Percentiles rank a stretch among this genome's conserved stretches.
phyloP scores from a whole-genome alignment of 2,113 vertebrate species.

The Cyphomyrus plagiostoma region DNA sequence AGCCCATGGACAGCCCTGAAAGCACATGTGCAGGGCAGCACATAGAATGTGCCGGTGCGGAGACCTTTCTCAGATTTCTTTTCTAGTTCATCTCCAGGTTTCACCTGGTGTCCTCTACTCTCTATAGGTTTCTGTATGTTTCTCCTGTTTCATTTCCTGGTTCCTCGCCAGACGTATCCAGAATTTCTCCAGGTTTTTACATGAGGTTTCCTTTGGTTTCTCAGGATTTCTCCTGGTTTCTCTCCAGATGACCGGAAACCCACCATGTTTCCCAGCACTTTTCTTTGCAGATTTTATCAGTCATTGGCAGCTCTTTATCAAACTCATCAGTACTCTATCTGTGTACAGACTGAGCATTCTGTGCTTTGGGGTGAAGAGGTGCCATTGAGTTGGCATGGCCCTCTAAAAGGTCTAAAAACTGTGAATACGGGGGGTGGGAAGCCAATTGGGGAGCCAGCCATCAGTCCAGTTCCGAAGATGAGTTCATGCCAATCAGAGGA shows the following conservation, averaged over 20 bases:
- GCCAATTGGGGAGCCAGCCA: slow-evolving; percentile 22
- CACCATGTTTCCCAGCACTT: not conserved
- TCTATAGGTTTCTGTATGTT: not conserved
- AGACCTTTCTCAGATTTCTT: not conserved
- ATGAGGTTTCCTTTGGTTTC: not conserved
- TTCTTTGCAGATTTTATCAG: not conserved
- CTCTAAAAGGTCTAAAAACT: slow-evolving; percentile 35
- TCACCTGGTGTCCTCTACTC: not conserved
- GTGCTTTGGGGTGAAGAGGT: not conserved
- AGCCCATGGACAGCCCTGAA: not conserved
- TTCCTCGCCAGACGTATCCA: not conserved
- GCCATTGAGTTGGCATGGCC: not conserved
- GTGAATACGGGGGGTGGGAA: slow-evolving; percentile 20
- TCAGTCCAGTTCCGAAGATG: slow-evolving; percentile 55
- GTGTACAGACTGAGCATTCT: not conserved
- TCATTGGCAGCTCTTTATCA: not conserved
- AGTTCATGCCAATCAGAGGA: slow-evolving; percentile 65
- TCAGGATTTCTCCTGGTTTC: not conserved
- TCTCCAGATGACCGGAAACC: not conserved
- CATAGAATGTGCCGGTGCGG: not conserved
- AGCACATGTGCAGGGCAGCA: not conserved
- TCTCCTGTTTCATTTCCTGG: not conserved
- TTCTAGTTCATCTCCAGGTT: not conserved
- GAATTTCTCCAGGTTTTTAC: not conserved
- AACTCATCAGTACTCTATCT: not conserved